Evolutionary conservation across 2,888 invertebrate species (phyloP).

Genomic region (Syritta pipiens): DNA sequence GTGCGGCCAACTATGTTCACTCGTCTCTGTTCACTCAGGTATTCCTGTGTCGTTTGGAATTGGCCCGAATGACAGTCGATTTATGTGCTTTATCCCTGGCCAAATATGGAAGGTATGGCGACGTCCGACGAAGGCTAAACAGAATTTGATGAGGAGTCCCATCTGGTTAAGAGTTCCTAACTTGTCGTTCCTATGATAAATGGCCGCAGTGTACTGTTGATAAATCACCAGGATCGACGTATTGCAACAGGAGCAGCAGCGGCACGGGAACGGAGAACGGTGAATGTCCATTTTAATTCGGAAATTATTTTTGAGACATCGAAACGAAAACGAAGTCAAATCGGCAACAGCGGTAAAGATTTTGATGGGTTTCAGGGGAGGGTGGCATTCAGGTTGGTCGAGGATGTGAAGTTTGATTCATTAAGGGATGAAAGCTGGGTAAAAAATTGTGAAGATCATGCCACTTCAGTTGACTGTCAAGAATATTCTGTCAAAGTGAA

Average conservation of each 20-base stretch:
- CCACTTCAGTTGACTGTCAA: too few relatives aligned
- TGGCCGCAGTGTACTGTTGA: slow-evolving; percentile 41
- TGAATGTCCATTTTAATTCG: slow-evolving; percentile 43
- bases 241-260: slow-evolving; percentile 44
- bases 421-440: too few relatives aligned
- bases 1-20: not conserved
- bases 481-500: too few relatives aligned
- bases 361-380: not conserved
- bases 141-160: slow-evolving; percentile 60
- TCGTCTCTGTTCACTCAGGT: slow-evolving; percentile 36
- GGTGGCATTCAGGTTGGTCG: too few relatives aligned
- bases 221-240: slow-evolving; percentile 61
- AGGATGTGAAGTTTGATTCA: too few relatives aligned
- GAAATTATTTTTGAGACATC: slow-evolving; percentile 26
- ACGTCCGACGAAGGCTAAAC: slow-evolving; percentile 26
- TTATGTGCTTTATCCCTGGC: slow-evolving; percentile 61
- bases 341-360: slow-evolving; percentile 8
- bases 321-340: slow-evolving; percentile 18
- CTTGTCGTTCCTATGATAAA: slow-evolving; percentile 65
- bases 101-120: slow-evolving; percentile 27
- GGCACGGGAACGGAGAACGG: slow-evolving; percentile 29
- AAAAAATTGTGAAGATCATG: too few relatives aligned
- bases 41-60: slow-evolving; percentile 50
- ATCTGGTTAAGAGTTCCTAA: slow-evolving; percentile 60
- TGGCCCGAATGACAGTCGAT: slow-evolving; percentile 59